These are phyloP conservation scores for Monochamus alternatus DNA, from an alignment of 2,888 invertebrate species.

Conservation along the genomic window DNA sequence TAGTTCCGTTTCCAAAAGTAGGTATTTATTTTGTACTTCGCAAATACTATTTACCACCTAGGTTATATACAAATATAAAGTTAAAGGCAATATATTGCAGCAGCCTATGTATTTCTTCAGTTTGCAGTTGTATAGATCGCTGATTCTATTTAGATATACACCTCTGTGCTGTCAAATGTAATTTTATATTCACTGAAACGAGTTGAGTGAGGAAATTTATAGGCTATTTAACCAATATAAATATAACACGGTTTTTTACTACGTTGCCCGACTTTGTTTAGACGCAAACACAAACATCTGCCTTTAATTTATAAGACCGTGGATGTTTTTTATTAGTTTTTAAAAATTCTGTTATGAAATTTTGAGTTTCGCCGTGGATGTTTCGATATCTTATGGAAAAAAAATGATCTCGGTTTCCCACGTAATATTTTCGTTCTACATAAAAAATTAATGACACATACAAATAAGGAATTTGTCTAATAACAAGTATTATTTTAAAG, in stretches of 20 bases:
- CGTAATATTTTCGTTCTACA: too few relatives aligned
- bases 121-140: not conserved
- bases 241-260: constrained; percentile 5
- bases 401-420: too few relatives aligned
- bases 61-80: too few relatives aligned
- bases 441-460: too few relatives aligned
- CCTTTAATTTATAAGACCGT: not conserved
- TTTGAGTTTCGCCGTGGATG: not conserved
- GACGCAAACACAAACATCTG: constrained; percentile 4
- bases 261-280: constrained; percentile 5
- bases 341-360: not conserved
- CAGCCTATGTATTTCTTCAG: too few relatives aligned
- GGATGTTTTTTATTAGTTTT: constrained; percentile 10
- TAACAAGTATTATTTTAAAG: too few relatives aligned
- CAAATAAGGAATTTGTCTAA: too few relatives aligned
- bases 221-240: constrained; percentile 11
- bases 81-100: too few relatives aligned
- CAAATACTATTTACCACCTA: too few relatives aligned
- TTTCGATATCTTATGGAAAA: not conserved
- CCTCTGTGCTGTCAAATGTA: not conserved
- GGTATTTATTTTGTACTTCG: too few relatives aligned
- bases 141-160: not conserved
- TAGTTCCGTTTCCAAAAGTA: too few relatives aligned
- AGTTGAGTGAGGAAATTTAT: constrained; percentile 6
- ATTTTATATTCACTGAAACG: constrained; percentile 8